Evolutionary conservation across 2,797 vertebrate species (phyloP).

Genomic region (Podarcis lilfordi): DNA sequence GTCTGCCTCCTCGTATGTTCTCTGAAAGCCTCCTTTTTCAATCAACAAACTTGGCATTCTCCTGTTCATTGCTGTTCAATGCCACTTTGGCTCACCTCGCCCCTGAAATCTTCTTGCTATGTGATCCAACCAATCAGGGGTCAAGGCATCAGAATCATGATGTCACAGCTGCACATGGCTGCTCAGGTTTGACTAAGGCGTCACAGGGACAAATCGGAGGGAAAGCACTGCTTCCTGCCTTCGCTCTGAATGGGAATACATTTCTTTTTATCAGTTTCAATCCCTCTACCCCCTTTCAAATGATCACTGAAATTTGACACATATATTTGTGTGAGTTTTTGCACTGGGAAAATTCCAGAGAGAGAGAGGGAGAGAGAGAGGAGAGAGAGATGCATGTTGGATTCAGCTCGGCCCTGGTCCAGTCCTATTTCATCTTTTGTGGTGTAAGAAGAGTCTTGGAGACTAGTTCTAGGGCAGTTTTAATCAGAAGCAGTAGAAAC

Average conservation of each 20-base stretch:
- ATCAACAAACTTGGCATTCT: background rate
- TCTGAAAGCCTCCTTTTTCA: background rate
- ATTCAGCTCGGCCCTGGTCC: background rate
- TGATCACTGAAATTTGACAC: background rate
- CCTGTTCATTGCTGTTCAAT: background rate
- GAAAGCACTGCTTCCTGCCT: background rate
- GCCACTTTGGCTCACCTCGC: background rate
- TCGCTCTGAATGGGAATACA: background rate
- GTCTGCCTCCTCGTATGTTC: too few species aligned
- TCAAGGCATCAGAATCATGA: background rate
- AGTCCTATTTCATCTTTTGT: background rate
- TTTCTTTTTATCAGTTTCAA: background rate
- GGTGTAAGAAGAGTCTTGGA: background rate
- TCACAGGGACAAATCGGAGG: background rate
- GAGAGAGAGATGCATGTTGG: background rate
- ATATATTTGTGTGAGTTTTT: background rate
- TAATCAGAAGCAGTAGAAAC: slow-evolving; percentile 33
- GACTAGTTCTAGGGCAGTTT: background rate
- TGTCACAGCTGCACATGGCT: background rate
- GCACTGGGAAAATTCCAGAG: background rate
- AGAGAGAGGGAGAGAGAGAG: too few species aligned
- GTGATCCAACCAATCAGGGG: background rate
- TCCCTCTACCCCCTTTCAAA: too few species aligned
- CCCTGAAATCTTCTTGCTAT: background rate
- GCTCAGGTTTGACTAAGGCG: background rate